phyloP scores from a whole-genome alignment of 2,888 invertebrate species.

The Zygaena filipendulae region DNA sequence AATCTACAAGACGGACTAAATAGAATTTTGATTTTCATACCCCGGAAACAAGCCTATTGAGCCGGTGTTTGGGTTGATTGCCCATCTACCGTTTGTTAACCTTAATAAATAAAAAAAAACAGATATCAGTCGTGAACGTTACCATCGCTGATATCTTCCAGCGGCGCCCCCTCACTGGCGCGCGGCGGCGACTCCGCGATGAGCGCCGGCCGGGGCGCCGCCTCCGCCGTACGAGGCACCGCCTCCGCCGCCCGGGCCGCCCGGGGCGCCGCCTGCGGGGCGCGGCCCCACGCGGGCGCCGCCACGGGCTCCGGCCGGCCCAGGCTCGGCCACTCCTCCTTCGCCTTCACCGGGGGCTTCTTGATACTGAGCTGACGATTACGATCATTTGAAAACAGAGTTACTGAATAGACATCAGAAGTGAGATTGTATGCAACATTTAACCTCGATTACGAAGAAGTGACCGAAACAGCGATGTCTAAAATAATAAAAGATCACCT shows the following conservation, averaged over 20 bases:
- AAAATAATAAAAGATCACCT: too few species aligned
- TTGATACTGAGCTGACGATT: slow-evolving; percentile 35
- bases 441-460: too few species aligned
- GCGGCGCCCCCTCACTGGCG: not conserved
- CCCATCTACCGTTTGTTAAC: too few species aligned
- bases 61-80: too few species aligned
- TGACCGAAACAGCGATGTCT: too few species aligned
- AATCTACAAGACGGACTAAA: too few species aligned
- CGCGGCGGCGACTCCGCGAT: not conserved
- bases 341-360: slow-evolving; percentile 24
- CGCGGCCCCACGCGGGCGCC: slow-evolving; percentile 1
- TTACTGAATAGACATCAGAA: slow-evolving; percentile 18
- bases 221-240: not conserved
- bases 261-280: not conserved
- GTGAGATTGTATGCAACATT: slow-evolving; percentile 13
- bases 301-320: slow-evolving; percentile 19
- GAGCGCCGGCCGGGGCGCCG: not conserved
- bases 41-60: too few species aligned
- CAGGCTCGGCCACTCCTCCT: slow-evolving; percentile 48
- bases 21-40: too few species aligned
- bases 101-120: too few species aligned
- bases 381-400: too few species aligned
- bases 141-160: too few species aligned
- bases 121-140: too few species aligned
- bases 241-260: not conserved